These are phyloP conservation scores for Lagothrix lagotricha DNA, from an alignment of 2,797 vertebrate species.

Conservation along the genomic window DNA sequence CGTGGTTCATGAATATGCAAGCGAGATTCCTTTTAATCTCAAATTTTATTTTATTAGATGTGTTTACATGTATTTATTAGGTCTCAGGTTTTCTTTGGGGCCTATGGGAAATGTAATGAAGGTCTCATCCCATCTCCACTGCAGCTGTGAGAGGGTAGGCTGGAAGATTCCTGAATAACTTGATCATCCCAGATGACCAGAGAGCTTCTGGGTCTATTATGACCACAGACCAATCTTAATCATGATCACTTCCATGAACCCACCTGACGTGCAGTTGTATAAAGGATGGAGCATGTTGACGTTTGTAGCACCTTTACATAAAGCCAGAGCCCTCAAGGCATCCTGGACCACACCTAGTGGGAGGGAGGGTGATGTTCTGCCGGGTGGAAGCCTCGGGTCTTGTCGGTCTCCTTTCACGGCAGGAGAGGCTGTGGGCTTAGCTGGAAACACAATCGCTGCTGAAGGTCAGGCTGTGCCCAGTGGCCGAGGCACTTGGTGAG, in stretches of 20 bases:
- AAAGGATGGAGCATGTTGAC: rapidly evolving
- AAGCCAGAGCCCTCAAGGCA: neutral
- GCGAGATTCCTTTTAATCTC: conserved; percentile 60
- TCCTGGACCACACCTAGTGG: neutral
- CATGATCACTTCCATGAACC: neutral
- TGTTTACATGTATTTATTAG: conserved; percentile 57
- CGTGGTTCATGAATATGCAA: conserved; percentile 65
- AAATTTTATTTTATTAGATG: conserved; percentile 62
- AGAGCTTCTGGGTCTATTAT: neutral
- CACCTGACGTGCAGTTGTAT: rapidly evolving
- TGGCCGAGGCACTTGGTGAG: neutral
- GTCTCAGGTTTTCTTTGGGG: neutral
- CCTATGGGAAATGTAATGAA: neutral
- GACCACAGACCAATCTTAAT: neutral
- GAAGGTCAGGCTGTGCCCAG: neutral
- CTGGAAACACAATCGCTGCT: neutral
- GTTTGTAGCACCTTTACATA: neutral
- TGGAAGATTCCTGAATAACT: neutral
- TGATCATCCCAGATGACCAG: neutral
- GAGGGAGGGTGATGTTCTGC: neutral
- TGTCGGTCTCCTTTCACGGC: neutral
- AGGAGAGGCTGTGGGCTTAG: neutral
- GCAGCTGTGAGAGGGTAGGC: neutral
- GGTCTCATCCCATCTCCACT: neutral
- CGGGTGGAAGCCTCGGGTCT: neutral